Conservation (phyloP, 1,140 invertebrate species). For the Drosophila setifemur region DNA sequence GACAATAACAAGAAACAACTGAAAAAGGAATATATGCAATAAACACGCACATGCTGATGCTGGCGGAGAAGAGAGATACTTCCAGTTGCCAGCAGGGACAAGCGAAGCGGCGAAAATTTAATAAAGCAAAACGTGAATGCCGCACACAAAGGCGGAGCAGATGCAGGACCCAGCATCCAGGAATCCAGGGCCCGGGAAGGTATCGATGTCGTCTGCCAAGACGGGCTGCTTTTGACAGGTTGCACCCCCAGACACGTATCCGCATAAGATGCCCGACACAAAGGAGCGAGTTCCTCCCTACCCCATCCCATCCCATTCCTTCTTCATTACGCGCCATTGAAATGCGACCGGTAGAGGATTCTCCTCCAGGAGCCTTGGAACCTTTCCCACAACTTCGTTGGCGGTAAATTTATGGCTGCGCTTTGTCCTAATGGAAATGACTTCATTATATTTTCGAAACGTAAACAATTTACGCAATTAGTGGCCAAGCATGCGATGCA, state of each 20-base stretch:
- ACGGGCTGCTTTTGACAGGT: slow-evolving; percentile 44
- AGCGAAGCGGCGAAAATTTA: slow-evolving; percentile 66
- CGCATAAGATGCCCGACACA: slow-evolving; percentile 2
- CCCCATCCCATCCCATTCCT: too few species aligned
- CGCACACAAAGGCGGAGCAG: slow-evolving; percentile 7
- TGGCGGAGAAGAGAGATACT: slow-evolving; percentile 22
- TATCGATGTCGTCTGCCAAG: slow-evolving; percentile 64
- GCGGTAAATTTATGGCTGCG: slow-evolving; percentile 60
- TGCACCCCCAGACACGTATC: neutral
- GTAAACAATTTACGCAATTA: slow-evolving; percentile 80
- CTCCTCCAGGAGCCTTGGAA: slow-evolving; percentile 5
- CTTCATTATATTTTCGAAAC: slow-evolving; percentile 79
- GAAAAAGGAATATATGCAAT: slow-evolving; percentile 76
- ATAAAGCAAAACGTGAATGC: slow-evolving; percentile 77
- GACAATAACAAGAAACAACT: slow-evolving; percentile 46
- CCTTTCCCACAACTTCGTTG: slow-evolving; percentile 29
- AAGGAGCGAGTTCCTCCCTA: neutral
- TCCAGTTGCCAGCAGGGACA: slow-evolving; percentile 16
- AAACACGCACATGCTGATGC: slow-evolving; percentile 73
- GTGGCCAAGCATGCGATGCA: slow-evolving; percentile 61
- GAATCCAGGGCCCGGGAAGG: slow-evolving; percentile 6
- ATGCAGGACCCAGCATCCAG: neutral
- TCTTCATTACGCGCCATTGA: slow-evolving; percentile 52
- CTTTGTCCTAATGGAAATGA: slow-evolving; percentile 75
- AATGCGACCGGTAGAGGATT: slow-evolving; percentile 3